phyloP scores from a whole-genome alignment of 2,888 invertebrate genomes.

The Acronicta aceris region DNA sequence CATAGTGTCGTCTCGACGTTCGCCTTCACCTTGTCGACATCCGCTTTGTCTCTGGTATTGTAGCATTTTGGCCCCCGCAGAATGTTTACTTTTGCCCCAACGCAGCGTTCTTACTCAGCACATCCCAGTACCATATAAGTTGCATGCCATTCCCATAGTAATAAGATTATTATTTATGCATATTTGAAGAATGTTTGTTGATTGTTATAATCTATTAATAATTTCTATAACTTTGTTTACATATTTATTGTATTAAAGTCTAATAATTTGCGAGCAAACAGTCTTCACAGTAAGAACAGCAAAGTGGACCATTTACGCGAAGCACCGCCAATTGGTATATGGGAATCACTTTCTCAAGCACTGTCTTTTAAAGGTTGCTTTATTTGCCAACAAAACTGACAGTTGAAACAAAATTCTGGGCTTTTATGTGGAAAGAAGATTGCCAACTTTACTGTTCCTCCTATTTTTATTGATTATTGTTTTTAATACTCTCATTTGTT shows the following conservation, averaged over 20 bases:
- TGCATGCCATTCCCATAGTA: constrained; percentile 80
- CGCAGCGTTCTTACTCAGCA: constrained; percentile 81
- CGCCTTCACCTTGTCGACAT: constrained; percentile 78
- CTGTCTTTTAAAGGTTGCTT: constrained; percentile 44
- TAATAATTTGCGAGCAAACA: constrained; percentile 65
- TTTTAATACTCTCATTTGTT: constrained; percentile 57
- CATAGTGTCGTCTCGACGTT: constrained; percentile 72
- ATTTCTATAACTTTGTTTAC: constrained; percentile 53
- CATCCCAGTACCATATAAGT: constrained; percentile 74
- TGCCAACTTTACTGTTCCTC: constrained; percentile 77
- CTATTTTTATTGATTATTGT: constrained; percentile 61
- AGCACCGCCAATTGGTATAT: constrained; percentile 58
- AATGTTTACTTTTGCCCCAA: constrained; percentile 77
- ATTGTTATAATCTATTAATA: constrained; percentile 56
- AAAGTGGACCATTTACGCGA: constrained; percentile 64
- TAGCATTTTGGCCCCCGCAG: constrained; percentile 84
- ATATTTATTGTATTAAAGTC: constrained; percentile 43
- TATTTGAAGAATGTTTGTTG: constrained; percentile 60
- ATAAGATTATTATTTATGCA: constrained; percentile 71
- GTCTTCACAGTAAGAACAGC: constrained; percentile 72
- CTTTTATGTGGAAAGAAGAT: constrained; percentile 36
- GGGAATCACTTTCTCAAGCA: constrained; percentile 52
- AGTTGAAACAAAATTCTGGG: constrained; percentile 42
- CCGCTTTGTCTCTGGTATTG: constrained; percentile 83
- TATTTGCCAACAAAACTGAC: constrained; percentile 49